Evolutionary conservation across 30 jellyfish, hydroid and myxozoan genomes (phyloP).

Genomic region (Cassiopea andromeda): DNA sequence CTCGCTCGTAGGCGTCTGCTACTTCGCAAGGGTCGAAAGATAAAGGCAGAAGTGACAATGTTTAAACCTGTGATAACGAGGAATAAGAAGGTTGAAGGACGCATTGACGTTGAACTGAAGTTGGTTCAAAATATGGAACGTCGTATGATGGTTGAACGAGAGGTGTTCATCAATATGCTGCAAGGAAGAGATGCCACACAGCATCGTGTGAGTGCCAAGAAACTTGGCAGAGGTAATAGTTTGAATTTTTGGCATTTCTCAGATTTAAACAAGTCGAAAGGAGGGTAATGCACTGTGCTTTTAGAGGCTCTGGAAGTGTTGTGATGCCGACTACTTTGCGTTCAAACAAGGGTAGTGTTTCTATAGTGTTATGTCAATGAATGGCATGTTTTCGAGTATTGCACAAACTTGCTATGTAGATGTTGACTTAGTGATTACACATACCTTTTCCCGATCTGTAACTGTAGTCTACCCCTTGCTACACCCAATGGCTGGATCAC

Average conservation of each 20-base stretch:
- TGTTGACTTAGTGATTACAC: too few relatives aligned
- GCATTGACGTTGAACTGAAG: constrained; percentile 44
- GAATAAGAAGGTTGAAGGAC: constrained; percentile 42
- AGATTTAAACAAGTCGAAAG: too few relatives aligned
- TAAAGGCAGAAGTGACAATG: background rate
- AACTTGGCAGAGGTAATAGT: constrained; percentile 44
- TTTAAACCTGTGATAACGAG: constrained; percentile 35
- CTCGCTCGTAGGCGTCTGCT: constrained; percentile 83
- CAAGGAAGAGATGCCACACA: constrained; percentile 69
- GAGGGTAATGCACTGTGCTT: too few relatives aligned
- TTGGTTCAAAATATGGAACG: constrained; percentile 45
- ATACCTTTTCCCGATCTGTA: too few relatives aligned
- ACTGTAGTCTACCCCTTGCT: too few relatives aligned
- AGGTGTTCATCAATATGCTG: constrained; percentile 52
- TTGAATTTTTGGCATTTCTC: background rate
- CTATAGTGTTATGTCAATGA: too few relatives aligned
- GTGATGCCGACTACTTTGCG: too few relatives aligned
- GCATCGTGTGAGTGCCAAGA: constrained; percentile 60
- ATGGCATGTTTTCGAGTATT: too few relatives aligned
- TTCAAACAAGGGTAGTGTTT: too few relatives aligned
- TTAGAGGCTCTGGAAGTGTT: too few relatives aligned
- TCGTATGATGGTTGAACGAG: constrained; percentile 55
- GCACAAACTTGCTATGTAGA: too few relatives aligned
- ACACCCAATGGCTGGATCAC: too few relatives aligned
- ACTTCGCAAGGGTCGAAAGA: constrained; percentile 51